Evolutionary conservation across 2,113 vertebrate genomes (phyloP), one percentile per base, ranked within the genome.

Genomic region (Sapayoa aenigma): DNA sequence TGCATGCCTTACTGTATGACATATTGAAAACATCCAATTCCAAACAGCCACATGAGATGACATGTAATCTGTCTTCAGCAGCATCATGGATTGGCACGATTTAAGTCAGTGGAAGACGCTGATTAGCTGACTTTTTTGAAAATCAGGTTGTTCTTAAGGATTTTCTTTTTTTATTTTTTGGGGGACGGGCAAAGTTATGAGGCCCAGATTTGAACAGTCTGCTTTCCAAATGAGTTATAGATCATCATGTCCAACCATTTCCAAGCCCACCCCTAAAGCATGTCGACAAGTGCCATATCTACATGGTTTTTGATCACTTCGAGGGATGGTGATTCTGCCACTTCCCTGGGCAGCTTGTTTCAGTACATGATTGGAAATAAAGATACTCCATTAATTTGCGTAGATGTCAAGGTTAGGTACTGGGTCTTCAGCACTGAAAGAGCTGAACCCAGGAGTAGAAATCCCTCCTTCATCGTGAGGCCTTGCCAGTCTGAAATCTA

Each of bases 381-480:
- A 80, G 31, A 14, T 28, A 23, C 60, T 78, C 68, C 68, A 59
- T 59, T 75, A 47, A 71, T 90, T 95, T 74, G 52, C 4, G 4
- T 37, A 52, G 72, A 44, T 86, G 75, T 16, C n/a, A 80, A 80
- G 30, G 67, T 88, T 50, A 83, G 27, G 30, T 60, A 18, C 41
- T 76, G 18, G 27, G 5, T 81, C 24, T 47, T 88, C 33, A 71
- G 55, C 12, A 58, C 4, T 83, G 58, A 69, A 76, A 87, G 55
- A 74, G 55, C 67, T 77, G 68, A 92, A 60, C 39, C 55, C 90
- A 74, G 31, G 50, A 95, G 88, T 27, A 94, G 79, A 93, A 93
- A 63, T 53, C 68, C 9, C 5, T 93, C 33, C 30, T 91, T 90
- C 65, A n/a, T 84, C 33, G 22, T 6, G 17, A 50, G 75, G 12